Conservation (phyloP, 1,140 invertebrate genomes). For the Drosophila melanica region DNA sequence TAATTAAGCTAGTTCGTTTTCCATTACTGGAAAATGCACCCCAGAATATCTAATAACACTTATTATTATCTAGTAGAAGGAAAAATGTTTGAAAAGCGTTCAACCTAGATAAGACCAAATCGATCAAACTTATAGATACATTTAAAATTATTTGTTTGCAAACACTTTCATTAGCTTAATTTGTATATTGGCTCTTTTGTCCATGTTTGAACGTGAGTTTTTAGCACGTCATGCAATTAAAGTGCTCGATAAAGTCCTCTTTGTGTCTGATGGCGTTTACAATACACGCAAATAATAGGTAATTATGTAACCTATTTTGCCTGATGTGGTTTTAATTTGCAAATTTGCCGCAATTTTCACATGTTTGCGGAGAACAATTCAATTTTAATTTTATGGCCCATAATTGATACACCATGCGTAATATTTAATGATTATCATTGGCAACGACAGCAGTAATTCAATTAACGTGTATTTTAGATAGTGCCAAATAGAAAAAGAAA, state of each 20-base stretch:
- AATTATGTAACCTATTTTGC: conserved; percentile 1
- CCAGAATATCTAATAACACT: too few relatives aligned
- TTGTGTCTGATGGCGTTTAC: background rate
- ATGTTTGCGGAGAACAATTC: background rate
- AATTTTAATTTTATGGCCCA: background rate
- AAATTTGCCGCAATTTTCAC: background rate
- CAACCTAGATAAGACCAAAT: too few relatives aligned
- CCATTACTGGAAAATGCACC: too few relatives aligned
- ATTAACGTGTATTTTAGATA: background rate
- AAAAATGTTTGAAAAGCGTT: too few relatives aligned
- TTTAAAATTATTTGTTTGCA: background rate
- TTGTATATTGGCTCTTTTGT: background rate
- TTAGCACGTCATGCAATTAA: background rate
- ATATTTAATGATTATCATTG: background rate
- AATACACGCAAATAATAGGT: background rate
- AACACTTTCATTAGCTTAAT: background rate
- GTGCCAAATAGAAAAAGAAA: too few relatives aligned
- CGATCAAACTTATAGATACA: too few relatives aligned
- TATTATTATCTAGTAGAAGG: too few relatives aligned
- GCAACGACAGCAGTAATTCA: background rate
- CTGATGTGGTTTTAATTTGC: background rate
- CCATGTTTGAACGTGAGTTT: background rate
- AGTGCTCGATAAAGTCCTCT: background rate
- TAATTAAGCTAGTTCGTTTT: background rate
- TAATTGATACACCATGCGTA: background rate